These are phyloP conservation scores for Quadriops clusia DNA, from an alignment of 2,888 invertebrate species.

Conservation along the genomic window DNA sequence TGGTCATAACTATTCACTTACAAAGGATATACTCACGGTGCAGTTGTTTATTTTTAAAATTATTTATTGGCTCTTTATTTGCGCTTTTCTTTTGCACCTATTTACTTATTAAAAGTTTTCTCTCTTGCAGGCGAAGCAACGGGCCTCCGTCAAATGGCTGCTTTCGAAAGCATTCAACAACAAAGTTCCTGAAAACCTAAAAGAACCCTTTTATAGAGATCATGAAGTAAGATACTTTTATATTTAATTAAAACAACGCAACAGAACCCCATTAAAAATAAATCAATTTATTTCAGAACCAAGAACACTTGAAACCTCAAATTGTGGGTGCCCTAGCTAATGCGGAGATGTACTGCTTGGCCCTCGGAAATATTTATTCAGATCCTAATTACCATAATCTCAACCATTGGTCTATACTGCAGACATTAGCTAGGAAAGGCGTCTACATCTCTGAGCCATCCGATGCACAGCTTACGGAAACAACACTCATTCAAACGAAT, in stretches of 20 bases:
- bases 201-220: slow-evolving; percentile 90
- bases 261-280: background rate
- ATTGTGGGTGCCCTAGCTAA: slow-evolving; percentile 84
- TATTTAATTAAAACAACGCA: slow-evolving; percentile 2
- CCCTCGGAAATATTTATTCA: slow-evolving; percentile 88
- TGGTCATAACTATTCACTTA: too few species aligned
- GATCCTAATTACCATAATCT: slow-evolving; percentile 93
- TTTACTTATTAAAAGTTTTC: too few species aligned
- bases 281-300: slow-evolving; percentile 57
- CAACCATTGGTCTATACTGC: slow-evolving; percentile 90
- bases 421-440: slow-evolving; percentile 84
- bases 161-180: slow-evolving; percentile 93
- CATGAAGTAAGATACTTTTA: slow-evolving; percentile 59
- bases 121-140: slow-evolving; percentile 80
- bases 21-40: too few species aligned
- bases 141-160: slow-evolving; percentile 93
- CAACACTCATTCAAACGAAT: slow-evolving; percentile 89
- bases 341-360: slow-evolving; percentile 89
- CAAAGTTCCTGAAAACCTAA: slow-evolving; percentile 82
- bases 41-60: too few species aligned
- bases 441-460: slow-evolving; percentile 73
- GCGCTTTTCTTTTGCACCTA: too few species aligned
- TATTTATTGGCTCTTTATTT: too few species aligned
- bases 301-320: slow-evolving; percentile 86
- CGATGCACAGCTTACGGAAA: slow-evolving; percentile 86